Evolutionary conservation across 2,888 invertebrate genomes (phyloP).

Genomic region (Ophion costatus): DNA sequence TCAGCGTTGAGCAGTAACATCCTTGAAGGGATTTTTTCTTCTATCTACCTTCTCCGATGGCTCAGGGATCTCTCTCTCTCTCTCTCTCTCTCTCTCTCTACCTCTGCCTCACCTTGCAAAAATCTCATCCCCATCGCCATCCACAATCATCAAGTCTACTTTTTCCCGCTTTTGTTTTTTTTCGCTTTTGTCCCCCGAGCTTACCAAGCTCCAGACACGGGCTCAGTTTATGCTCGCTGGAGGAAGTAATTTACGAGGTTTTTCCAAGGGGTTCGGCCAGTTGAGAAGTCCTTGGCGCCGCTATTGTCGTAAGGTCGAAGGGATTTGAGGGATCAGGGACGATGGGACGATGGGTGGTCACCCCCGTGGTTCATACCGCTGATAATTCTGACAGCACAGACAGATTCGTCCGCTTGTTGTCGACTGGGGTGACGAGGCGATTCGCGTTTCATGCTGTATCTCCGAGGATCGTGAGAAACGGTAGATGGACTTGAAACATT

Average conservation of each 20-base stretch:
- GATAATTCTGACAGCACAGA: no score
- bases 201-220: neutral
- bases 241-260: neutral
- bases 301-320: no score
- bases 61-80: neutral
- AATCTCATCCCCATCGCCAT: slow-evolving; percentile 34
- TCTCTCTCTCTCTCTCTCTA: neutral
- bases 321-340: no score
- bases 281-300: no score
- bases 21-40: slow-evolving; percentile 34
- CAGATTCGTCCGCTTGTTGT: no score
- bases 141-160: slow-evolving; percentile 11
- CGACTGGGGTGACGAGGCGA: no score
- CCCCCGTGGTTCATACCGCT: no score
- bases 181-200: neutral
- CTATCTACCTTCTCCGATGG: neutral
- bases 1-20: slow-evolving; percentile 35
- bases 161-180: slow-evolving; percentile 3
- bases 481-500: no score
- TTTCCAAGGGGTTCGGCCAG: neutral
- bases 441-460: no score
- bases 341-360: no score
- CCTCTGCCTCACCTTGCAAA: neutral
- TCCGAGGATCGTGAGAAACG: no score
- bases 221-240: slow-evolving; percentile 3